Evolutionary conservation across 2,113 vertebrate genomes (phyloP).

Genomic region (Paratilapia polleni): DNA sequence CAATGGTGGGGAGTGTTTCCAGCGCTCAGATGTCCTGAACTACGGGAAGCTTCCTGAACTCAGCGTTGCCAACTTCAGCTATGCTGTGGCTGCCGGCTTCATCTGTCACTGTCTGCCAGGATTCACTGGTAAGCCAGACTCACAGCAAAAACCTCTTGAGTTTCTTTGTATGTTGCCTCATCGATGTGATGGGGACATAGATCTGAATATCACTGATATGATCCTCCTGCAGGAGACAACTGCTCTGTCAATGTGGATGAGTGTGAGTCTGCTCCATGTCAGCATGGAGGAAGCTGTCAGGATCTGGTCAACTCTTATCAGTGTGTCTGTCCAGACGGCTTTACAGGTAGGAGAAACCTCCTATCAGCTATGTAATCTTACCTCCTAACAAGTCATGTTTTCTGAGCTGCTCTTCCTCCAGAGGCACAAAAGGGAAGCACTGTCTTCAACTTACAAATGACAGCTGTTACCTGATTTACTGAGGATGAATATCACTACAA

Average conservation of each 20-base stretch:
- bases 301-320: conserved; percentile 86
- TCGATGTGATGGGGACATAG: not conserved
- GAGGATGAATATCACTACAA: too few relatives aligned
- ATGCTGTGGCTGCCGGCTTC: conserved; percentile 84
- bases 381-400: not conserved
- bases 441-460: not conserved
- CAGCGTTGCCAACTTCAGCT: conserved; percentile 79
- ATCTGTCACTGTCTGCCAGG: conserved; percentile 87
- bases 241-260: conserved; percentile 88
- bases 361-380: conserved; percentile 9
- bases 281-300: conserved; percentile 84
- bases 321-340: conserved; percentile 87
- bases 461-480: too few relatives aligned
- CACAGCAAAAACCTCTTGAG: not conserved
- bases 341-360: conserved; percentile 82
- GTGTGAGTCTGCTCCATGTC: conserved; percentile 87
- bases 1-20: conserved; percentile 84
- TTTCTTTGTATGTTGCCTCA: not conserved
- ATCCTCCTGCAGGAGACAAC: conserved; percentile 82
- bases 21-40: conserved; percentile 83
- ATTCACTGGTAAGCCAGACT: conserved; percentile 83
- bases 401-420: not conserved
- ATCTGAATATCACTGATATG: not conserved
- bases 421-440: not conserved
- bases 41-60: conserved; percentile 78